Evolutionary conservation across 2,888 invertebrate species (phyloP), one percentile per base, ranked within the genome.

Genomic region (Liposcelis brunnea): DNA sequence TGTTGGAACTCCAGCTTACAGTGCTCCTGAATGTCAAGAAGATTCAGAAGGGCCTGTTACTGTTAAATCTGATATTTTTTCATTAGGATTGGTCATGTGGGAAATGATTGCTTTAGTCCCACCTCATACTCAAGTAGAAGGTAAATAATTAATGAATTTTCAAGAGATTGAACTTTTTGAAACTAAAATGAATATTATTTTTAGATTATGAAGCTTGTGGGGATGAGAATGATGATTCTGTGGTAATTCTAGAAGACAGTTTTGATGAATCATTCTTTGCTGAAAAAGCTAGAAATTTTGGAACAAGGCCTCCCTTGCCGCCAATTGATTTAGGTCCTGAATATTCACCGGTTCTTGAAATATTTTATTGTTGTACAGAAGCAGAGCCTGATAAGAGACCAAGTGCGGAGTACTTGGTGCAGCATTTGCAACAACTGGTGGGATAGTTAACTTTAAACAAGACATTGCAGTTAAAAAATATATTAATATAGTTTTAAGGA

Each of bases 1-100:
- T 61, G 69, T 74, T 52, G 86, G 86, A 5, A 86, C 87, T 1
- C 69, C 72, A 53, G 68, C 77, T 11, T 89, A 87, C 87, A 75
- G 73, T 53, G 76, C 85, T 0, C 84, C 85, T 0, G 89, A 89
- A 68, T 71, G 81, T 7, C 61, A 83, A 14, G 55, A 61, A 6
- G 71, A 74, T 8, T 26, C 26, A 26, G 26, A 26, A 35, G 66
- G 64, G 19, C 61, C 70, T 15, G 71, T 85, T 43, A 75, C 77
- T 2, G 65, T 64, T 52, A 83, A 80, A 62, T 75, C 80, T 0
- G 87, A 89, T 57, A 74, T 89, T 42, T 89, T 83, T 66, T 69
- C 86, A 2, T 77, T 78, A 50, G 89, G 86, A 0, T 67, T 86
- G 8, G 72, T 80, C 0, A 58, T 86, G 19, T 86, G 81, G 75